Percentiles rank a stretch among this genome's conserved stretches.
These are phyloP conservation scores for Falcunculus frontatus DNA, from an alignment of 2,113 vertebrate genomes.

Conservation along the genomic window DNA sequence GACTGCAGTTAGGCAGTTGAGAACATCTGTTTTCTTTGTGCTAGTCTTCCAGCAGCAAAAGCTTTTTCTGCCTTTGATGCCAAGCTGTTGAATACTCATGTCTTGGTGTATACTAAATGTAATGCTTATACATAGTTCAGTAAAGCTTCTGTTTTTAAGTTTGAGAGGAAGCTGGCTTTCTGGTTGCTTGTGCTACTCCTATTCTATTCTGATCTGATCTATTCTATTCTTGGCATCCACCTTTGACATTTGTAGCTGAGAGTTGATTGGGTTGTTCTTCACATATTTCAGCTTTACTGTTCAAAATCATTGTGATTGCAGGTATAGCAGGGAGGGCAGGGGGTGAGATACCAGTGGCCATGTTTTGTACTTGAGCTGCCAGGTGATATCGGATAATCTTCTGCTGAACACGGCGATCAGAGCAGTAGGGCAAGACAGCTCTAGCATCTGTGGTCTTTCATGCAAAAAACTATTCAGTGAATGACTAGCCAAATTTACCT, in stretches of 20 bases:
- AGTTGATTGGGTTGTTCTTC: neutral
- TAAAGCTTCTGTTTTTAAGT: neutral
- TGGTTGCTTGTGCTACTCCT: accelerated
- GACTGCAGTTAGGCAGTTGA: neutral
- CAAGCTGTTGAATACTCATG: neutral
- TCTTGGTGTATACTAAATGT: neutral
- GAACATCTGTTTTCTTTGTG: neutral
- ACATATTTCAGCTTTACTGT: neutral
- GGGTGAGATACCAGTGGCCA: neutral
- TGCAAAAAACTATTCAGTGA: neutral
- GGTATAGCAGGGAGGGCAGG: neutral
- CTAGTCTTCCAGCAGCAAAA: neutral
- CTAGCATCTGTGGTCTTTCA: neutral
- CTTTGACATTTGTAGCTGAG: neutral
- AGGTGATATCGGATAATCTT: neutral
- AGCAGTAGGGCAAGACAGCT: neutral
- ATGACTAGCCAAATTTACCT: neutral
- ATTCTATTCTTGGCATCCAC: neutral
- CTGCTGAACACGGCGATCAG: neutral
- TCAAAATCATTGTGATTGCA: neutral
- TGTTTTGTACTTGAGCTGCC: neutral
- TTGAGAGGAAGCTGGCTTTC: neutral
- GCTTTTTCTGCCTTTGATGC: neutral
- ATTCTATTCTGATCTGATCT: accelerated
- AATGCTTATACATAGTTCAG: neutral